These are phyloP conservation scores for Xerus rutilus DNA, from an alignment of 2,797 vertebrate genomes.

Conservation along the genomic window DNA sequence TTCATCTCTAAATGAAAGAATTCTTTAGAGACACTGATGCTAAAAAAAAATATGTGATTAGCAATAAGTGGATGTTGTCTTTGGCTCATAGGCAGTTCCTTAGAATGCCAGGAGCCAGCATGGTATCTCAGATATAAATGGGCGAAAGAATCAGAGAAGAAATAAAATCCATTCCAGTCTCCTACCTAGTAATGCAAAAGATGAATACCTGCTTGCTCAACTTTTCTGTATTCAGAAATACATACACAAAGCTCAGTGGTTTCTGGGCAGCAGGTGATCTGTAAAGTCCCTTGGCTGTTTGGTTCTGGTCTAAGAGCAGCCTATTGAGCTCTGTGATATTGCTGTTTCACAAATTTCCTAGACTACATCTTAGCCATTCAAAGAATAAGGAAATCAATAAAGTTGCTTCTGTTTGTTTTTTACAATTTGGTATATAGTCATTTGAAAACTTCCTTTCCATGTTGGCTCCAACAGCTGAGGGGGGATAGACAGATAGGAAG, in stretches of 20 bases:
- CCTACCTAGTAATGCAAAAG: background rate
- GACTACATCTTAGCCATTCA: slow-evolving; percentile 60
- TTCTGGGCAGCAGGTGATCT: slow-evolving; percentile 56
- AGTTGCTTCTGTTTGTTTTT: slow-evolving; percentile 57
- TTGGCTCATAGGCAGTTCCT: background rate
- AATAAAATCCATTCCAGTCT: slow-evolving; percentile 19
- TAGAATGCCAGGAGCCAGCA: background rate
- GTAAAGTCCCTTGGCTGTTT: slow-evolving; percentile 18
- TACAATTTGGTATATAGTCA: background rate
- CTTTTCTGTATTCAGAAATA: slow-evolving; percentile 43
- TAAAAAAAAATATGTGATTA: background rate
- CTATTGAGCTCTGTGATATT: slow-evolving; percentile 55
- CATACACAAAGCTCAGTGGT: slow-evolving; percentile 21
- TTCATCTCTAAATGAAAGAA: background rate
- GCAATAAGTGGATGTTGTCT: background rate
- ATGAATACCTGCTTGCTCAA: background rate
- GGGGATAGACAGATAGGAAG: background rate
- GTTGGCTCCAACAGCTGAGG: background rate
- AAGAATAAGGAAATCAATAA: slow-evolving; percentile 73
- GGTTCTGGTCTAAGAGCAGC: slow-evolving; percentile 55
- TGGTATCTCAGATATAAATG: background rate
- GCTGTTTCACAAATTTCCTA: slow-evolving; percentile 59
- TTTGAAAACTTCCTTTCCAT: slow-evolving; percentile 31
- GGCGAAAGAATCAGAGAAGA: slow-evolving; percentile 51
- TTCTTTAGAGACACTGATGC: background rate